Conservation (phyloP, 2,113 vertebrate genomes). For the Corythoichthys intestinalis region DNA sequence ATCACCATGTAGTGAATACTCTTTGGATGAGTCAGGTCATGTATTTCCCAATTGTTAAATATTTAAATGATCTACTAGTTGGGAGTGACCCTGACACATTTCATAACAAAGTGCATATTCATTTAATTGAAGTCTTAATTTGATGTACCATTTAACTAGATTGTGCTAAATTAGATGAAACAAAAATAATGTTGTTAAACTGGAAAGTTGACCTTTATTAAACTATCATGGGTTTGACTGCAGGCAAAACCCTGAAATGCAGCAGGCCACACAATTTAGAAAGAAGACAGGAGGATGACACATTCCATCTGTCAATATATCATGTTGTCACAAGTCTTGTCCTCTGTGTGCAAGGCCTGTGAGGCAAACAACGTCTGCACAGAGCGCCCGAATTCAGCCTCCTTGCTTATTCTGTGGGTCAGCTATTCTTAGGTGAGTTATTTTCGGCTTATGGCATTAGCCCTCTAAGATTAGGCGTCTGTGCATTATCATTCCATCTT, state of each 20-base stretch:
- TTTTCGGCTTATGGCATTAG: slow-evolving; percentile 96
- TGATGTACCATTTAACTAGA: neutral
- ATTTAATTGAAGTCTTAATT: slow-evolving; percentile 32
- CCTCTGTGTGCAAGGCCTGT: slow-evolving; percentile 25
- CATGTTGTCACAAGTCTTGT: slow-evolving; percentile 35
- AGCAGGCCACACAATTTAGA: slow-evolving; percentile 39
- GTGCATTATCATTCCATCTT: slow-evolving; percentile 95
- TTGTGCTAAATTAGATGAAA: neutral
- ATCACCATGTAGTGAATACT: slow-evolving; percentile 62
- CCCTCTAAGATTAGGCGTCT: slow-evolving; percentile 96
- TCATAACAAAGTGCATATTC: slow-evolving; percentile 21
- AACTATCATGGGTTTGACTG: slow-evolving; percentile 2
- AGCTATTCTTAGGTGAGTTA: slow-evolving; percentile 98
- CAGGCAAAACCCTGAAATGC: slow-evolving; percentile 25
- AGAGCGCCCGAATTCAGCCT: slow-evolving; percentile 68
- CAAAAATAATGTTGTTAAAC: neutral
- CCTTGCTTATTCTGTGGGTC: slow-evolving; percentile 92
- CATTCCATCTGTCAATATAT: slow-evolving; percentile 52
- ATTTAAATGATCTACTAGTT: slow-evolving; percentile 11
- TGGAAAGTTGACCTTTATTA: neutral
- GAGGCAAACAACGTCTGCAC: slow-evolving; percentile 63
- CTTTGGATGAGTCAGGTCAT: slow-evolving; percentile 60
- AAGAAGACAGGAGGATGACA: slow-evolving; percentile 39
- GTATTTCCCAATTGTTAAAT: slow-evolving; percentile 40
- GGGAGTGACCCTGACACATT: slow-evolving; percentile 8